Conservation (phyloP, 2,797 vertebrate species). For the Scarus forsteni region DNA sequence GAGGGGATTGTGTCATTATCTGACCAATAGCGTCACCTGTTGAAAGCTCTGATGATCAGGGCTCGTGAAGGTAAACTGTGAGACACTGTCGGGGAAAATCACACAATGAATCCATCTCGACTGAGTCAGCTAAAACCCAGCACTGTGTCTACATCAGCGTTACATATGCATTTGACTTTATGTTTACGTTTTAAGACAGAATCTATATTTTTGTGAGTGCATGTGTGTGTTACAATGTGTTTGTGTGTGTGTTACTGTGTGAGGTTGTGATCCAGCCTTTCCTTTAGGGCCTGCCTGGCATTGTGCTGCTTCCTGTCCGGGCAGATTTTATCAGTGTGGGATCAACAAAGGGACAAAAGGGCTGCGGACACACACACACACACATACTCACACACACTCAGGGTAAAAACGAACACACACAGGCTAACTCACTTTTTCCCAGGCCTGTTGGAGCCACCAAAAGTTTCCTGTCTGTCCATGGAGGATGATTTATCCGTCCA, state of each 20-base stretch:
- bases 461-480: slow-evolving; percentile 48
- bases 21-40: too few relatives aligned
- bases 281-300: slow-evolving; percentile 75
- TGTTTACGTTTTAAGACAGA: slow-evolving; percentile 5
- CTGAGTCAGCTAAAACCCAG: too few relatives aligned
- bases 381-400: slow-evolving; percentile 32
- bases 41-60: too few relatives aligned
- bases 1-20: too few relatives aligned
- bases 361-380: slow-evolving; percentile 33
- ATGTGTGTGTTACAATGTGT: slow-evolving; percentile 22
- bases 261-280: slow-evolving; percentile 63
- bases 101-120: too few relatives aligned
- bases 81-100: too few relatives aligned
- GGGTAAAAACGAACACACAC: slow-evolving; percentile 23
- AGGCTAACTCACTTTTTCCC: slow-evolving; percentile 57
- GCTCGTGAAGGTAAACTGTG: too few relatives aligned
- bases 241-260: slow-evolving; percentile 33
- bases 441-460: slow-evolving; percentile 65
- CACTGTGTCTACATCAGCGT: background rate
- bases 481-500: slow-evolving; percentile 21
- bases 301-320: slow-evolving; percentile 81
- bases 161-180: slow-evolving; percentile 3
- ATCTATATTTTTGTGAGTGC: slow-evolving; percentile 13
- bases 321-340: slow-evolving; percentile 76
- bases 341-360: slow-evolving; percentile 73